A percentile compares a stretch with the other conserved stretches of the same genome.
phyloP scores from a whole-genome alignment of 2,797 vertebrate genomes.

The Schizothorax lantsangensis region DNA sequence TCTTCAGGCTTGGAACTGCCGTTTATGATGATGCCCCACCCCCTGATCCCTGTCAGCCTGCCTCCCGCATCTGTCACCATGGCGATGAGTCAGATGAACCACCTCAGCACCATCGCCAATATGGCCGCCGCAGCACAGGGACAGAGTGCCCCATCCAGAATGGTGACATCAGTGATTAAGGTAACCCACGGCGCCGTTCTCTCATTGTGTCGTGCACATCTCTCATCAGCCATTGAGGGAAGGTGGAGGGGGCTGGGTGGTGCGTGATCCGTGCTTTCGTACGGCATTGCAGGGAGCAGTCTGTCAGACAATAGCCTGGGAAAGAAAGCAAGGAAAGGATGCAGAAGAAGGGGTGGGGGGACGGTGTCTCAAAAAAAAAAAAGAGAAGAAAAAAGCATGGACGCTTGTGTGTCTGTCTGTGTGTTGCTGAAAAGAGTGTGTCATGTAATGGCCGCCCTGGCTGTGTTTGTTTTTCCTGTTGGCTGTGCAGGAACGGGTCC shows the following conservation, averaged over 20 bases:
- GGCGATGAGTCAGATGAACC: slow-evolving; percentile 99
- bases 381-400: neutral
- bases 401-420: slow-evolving; percentile 39
- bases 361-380: slow-evolving; percentile 30
- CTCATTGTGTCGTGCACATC: slow-evolving; percentile 59
- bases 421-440: slow-evolving; percentile 47
- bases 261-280: slow-evolving; percentile 51
- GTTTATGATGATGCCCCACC: slow-evolving; percentile 99
- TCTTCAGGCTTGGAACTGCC: slow-evolving; percentile 94
- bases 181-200: slow-evolving; percentile 77
- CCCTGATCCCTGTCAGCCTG: slow-evolving; percentile 98
- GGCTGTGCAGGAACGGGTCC: slow-evolving; percentile 88
- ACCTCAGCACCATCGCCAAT: slow-evolving; percentile 98
- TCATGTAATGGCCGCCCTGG: slow-evolving; percentile 54
- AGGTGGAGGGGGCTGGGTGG: slow-evolving; percentile 44
- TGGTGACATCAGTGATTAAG: slow-evolving; percentile 99
- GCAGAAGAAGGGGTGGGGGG: slow-evolving; percentile 37
- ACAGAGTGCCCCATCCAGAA: slow-evolving; percentile 94
- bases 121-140: slow-evolving; percentile 99
- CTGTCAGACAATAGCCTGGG: slow-evolving; percentile 60
- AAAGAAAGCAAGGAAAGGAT: slow-evolving; percentile 50
- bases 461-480: slow-evolving; percentile 62
- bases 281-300: slow-evolving; percentile 36
- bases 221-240: slow-evolving; percentile 56
- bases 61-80: slow-evolving; percentile 99